A percentile compares a stretch with the other conserved stretches of the same genome.
These are phyloP conservation scores for Thamnophis elegans DNA, from an alignment of 2,797 vertebrate genomes.

Conservation along the genomic window DNA sequence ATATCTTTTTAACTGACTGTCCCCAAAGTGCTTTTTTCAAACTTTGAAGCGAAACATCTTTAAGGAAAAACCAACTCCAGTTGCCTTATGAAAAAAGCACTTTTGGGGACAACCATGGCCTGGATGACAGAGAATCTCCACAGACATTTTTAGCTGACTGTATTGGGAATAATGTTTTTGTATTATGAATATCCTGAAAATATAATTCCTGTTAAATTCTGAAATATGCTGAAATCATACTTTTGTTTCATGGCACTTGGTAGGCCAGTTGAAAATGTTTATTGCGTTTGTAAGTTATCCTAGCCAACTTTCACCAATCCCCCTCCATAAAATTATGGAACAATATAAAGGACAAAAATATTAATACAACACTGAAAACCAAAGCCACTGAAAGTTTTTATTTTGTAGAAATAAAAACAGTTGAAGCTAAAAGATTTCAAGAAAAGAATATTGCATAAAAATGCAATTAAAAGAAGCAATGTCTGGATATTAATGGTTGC, in stretches of 20 bases:
- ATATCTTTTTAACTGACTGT: constrained; percentile 21
- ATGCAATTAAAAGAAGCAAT: not conserved
- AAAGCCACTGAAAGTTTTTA: not conserved
- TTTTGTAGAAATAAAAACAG: not conserved
- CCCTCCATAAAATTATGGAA: not conserved
- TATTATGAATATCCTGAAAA: constrained; percentile 11
- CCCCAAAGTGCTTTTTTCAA: not conserved
- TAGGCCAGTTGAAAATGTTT: not conserved
- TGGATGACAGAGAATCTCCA: not conserved
- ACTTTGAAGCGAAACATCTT: not conserved
- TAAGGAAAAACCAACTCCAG: not conserved
- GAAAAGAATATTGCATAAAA: not conserved
- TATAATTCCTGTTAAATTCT: not conserved
- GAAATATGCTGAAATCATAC: not conserved
- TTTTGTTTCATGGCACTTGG: not conserved
- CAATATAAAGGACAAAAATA: not conserved
- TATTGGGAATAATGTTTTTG: constrained; percentile 41
- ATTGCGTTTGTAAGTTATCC: not conserved
- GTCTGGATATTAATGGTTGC: not conserved
- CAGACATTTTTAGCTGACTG: constrained; percentile 22
- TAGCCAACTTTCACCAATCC: not conserved
- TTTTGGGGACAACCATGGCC: not conserved
- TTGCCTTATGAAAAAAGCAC: not conserved
- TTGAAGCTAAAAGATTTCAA: not conserved
- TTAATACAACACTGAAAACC: not conserved